Evolutionary conservation across 2,888 invertebrate genomes (phyloP).

Genomic region (Eurytoma adleriae): DNA sequence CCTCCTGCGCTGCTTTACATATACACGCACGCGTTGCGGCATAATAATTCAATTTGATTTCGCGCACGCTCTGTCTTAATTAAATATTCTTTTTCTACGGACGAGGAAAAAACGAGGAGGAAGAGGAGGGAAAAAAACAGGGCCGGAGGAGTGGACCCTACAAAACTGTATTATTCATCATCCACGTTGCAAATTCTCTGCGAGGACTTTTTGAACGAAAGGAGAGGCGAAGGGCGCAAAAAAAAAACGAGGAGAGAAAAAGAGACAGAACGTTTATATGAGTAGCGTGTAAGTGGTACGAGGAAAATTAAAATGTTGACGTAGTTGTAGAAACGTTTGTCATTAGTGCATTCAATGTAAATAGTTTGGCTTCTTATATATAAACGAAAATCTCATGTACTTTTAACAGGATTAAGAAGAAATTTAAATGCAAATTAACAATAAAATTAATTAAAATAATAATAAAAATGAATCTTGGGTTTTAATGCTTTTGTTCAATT

Average conservation of each 20-base stretch:
- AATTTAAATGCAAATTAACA: too few species aligned
- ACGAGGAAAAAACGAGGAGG: slow-evolving; percentile 4
- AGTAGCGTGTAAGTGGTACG: slow-evolving; percentile 40
- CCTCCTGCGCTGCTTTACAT: slow-evolving; percentile 39
- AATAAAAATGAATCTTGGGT: too few species aligned
- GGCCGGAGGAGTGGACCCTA: neutral
- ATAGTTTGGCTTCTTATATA: slow-evolving; percentile 49
- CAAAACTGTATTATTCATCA: slow-evolving; percentile 46
- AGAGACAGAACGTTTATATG: slow-evolving; percentile 46
- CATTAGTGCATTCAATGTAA: slow-evolving; percentile 47
- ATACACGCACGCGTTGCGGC: slow-evolving; percentile 25
- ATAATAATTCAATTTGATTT: slow-evolving; percentile 55
- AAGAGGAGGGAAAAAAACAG: neutral
- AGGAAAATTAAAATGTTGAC: neutral
- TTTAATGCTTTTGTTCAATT: too few species aligned
- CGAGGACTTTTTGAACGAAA: slow-evolving; percentile 8
- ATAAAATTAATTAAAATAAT: slow-evolving; percentile 29
- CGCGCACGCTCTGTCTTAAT: slow-evolving; percentile 40
- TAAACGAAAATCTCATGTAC: too few species aligned
- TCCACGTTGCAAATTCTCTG: slow-evolving; percentile 17
- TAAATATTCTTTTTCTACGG: slow-evolving; percentile 39
- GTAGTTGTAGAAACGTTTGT: slow-evolving; percentile 16
- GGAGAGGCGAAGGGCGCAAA: neutral
- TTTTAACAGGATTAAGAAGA: too few species aligned
- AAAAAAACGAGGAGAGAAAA: slow-evolving; percentile 43